phyloP scores from a whole-genome alignment of 2,888 invertebrate species.

The Tetanocera ferruginea region DNA sequence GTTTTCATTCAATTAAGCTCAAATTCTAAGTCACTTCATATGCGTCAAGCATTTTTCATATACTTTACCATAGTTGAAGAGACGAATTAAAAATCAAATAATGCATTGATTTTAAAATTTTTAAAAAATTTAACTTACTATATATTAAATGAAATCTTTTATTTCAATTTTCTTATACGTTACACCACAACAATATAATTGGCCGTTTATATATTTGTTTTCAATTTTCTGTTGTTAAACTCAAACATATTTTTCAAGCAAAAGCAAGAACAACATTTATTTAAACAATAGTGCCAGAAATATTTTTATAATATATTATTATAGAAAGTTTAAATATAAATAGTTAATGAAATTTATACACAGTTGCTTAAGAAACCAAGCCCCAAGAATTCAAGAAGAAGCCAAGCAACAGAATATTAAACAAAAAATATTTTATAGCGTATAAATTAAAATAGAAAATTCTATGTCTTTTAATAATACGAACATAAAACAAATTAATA shows the following conservation, averaged over 20 bases:
- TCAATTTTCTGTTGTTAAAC: constrained; percentile 29
- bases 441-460: constrained; percentile 25
- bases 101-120: not conserved
- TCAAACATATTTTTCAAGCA: constrained; percentile 41
- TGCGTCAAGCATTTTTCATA: too few relatives aligned
- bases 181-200: constrained; percentile 50
- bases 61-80: not conserved
- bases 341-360: constrained; percentile 48
- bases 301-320: constrained; percentile 60
- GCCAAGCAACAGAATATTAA: constrained; percentile 12
- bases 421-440: constrained; percentile 36
- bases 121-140: not conserved
- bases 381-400: constrained; percentile 20
- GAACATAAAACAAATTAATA: constrained; percentile 18
- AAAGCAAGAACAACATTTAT: constrained; percentile 51
- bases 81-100: not conserved
- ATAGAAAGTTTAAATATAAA: constrained; percentile 40
- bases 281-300: constrained; percentile 71
- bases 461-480: not conserved
- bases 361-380: constrained; percentile 26
- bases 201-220: constrained; percentile 38
- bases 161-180: constrained; percentile 41
- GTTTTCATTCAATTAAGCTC: too few relatives aligned
- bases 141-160: constrained; percentile 28
- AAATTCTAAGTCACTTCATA: too few relatives aligned